A percentile compares a stretch with the other conserved stretches of the same genome.
These are phyloP conservation scores for Pangasius larnaudii DNA, from an alignment of 2,797 vertebrate genomes.

Conservation along the genomic window DNA sequence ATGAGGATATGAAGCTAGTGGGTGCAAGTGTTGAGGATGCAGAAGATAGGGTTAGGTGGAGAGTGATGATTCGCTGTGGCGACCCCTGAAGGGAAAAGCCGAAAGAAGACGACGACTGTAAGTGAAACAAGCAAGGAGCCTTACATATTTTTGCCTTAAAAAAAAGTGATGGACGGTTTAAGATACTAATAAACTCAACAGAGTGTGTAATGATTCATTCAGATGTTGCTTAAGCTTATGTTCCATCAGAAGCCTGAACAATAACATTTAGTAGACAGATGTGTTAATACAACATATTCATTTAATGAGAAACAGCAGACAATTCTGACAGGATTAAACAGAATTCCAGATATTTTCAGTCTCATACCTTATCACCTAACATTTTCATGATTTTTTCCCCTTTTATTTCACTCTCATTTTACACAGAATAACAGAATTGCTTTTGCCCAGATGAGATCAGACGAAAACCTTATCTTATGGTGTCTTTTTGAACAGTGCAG, in stretches of 20 bases:
- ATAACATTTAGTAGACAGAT: not conserved
- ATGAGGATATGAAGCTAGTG: too few relatives aligned
- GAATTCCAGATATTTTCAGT: not conserved
- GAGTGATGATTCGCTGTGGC: too few relatives aligned
- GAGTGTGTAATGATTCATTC: not conserved
- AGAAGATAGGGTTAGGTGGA: too few relatives aligned
- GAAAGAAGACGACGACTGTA: too few relatives aligned
- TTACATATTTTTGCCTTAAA: too few relatives aligned
- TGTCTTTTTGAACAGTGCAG: not conserved
- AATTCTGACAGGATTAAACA: slow-evolving; percentile 4
- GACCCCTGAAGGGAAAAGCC: too few relatives aligned
- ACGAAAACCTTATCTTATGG: not conserved
- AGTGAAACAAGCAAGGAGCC: too few relatives aligned
- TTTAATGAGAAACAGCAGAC: slow-evolving; percentile 28
- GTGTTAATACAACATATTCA: not conserved
- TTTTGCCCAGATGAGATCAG: not conserved
- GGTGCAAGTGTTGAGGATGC: too few relatives aligned
- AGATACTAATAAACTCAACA: not conserved
- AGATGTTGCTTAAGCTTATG: too few relatives aligned
- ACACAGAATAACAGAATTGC: not conserved
- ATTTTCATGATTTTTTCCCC: not conserved
- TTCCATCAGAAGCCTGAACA: not conserved
- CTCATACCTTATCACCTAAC: not conserved
- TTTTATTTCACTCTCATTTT: not conserved
- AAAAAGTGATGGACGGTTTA: not conserved